Conservation (phyloP, 2,797 vertebrate species). For the Myripristis jacobus region DNA sequence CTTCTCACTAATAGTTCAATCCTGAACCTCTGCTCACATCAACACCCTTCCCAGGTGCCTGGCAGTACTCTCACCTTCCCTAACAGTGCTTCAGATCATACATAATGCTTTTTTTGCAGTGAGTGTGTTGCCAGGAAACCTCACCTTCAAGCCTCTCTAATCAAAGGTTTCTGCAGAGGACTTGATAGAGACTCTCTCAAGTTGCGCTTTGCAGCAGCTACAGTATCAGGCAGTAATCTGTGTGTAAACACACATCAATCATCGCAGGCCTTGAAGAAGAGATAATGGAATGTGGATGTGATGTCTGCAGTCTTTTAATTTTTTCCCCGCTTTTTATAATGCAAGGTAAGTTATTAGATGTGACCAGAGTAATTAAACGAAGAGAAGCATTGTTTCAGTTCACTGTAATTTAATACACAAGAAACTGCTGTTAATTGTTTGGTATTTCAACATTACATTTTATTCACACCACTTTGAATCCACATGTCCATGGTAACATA, state of each 20-base stretch:
- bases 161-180: constrained; percentile 21
- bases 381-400: too few relatives aligned
- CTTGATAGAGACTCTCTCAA: neutral
- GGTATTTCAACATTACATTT: too few relatives aligned
- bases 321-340: too few relatives aligned
- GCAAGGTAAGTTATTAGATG: too few relatives aligned
- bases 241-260: neutral
- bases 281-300: neutral
- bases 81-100: constrained; percentile 22
- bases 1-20: neutral
- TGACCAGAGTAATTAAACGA: too few relatives aligned
- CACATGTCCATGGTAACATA: too few relatives aligned
- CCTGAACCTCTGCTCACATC: constrained; percentile 15
- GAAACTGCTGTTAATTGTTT: too few relatives aligned
- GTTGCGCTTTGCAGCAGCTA: neutral
- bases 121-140: constrained; percentile 57
- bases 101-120: constrained; percentile 1
- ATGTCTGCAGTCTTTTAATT: too few relatives aligned
- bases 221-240: neutral
- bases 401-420: too few relatives aligned
- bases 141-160: constrained; percentile 5
- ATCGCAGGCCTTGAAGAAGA: neutral
- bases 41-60: neutral
- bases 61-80: constrained; percentile 36
- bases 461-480: too few relatives aligned